Evolutionary conservation across 2,113 vertebrate species (phyloP).

Genomic region (Benitochromis conjunctus): DNA sequence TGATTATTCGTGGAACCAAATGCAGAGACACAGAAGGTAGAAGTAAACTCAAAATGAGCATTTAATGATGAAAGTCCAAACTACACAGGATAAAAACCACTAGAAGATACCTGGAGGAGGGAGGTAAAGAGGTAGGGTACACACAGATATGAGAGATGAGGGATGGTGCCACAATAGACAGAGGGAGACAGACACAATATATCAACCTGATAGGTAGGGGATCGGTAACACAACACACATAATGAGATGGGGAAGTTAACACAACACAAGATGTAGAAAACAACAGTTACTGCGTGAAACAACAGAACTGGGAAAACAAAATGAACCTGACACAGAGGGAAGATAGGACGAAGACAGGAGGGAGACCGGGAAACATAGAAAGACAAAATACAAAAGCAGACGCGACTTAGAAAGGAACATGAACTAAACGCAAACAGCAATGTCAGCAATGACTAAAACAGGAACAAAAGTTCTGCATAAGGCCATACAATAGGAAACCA

Average conservation of each 20-base stretch:
- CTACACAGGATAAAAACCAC: background rate
- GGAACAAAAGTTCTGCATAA: background rate
- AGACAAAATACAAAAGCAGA: background rate
- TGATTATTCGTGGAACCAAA: background rate
- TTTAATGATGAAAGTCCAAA: background rate
- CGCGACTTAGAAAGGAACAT: background rate
- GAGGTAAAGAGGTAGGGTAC: background rate
- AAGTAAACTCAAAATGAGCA: background rate
- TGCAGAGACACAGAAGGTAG: background rate
- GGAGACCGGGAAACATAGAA: background rate
- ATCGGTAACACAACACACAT: background rate
- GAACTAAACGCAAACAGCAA: background rate
- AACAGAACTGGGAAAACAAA: background rate
- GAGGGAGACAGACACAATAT: background rate
- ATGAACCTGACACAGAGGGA: background rate
- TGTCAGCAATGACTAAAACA: background rate
- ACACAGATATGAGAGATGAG: background rate
- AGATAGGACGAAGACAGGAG: background rate
- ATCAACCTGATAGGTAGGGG: background rate
- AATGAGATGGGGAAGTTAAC: background rate
- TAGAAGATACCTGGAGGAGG: background rate
- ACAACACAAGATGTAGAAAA: background rate
- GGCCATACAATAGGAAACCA: background rate
- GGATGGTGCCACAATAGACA: background rate
- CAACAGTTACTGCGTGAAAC: background rate